A percentile compares a stretch with the other conserved stretches of the same genome.
These are phyloP conservation scores for Petrocephalus sullivani DNA, from an alignment of 2,797 vertebrate genomes.

Conservation along the genomic window DNA sequence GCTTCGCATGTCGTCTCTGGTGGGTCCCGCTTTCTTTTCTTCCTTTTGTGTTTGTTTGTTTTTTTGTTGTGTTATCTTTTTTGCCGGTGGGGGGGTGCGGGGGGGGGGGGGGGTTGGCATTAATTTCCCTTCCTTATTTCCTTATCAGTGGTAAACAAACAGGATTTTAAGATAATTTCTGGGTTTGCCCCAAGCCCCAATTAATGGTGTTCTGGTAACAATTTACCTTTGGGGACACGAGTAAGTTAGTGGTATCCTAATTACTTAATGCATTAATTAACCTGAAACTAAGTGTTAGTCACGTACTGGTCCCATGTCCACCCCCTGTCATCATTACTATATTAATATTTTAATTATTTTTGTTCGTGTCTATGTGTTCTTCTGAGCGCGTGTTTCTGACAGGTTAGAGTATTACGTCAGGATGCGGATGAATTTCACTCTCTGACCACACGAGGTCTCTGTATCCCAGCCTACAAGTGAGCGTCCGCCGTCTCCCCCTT, in stretches of 20 bases:
- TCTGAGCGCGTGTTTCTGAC: background rate
- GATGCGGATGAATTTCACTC: background rate
- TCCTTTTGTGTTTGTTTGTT: no score
- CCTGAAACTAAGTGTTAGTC: background rate
- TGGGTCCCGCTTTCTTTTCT: no score
- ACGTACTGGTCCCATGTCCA: background rate
- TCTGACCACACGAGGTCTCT: constrained; percentile 22
- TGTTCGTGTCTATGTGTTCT: background rate
- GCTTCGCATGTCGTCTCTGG: no score
- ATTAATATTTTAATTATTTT: background rate
- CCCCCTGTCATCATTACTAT: background rate
- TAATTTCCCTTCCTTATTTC: background rate
- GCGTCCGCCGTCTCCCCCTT: background rate
- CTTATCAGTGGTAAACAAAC: background rate
- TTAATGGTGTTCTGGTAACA: background rate
- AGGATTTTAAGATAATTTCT: background rate
- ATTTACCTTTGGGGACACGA: background rate
- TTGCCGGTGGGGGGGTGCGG: background rate
- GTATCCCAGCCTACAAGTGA: background rate
- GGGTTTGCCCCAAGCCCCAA: no score
- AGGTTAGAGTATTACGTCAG: background rate
- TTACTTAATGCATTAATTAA: background rate
- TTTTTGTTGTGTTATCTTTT: no score
- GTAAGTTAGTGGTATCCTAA: background rate
- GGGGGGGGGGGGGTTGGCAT: no score